Evolutionary conservation across 2,888 invertebrate genomes (phyloP).

Genomic region (Nyleta sp.): DNA sequence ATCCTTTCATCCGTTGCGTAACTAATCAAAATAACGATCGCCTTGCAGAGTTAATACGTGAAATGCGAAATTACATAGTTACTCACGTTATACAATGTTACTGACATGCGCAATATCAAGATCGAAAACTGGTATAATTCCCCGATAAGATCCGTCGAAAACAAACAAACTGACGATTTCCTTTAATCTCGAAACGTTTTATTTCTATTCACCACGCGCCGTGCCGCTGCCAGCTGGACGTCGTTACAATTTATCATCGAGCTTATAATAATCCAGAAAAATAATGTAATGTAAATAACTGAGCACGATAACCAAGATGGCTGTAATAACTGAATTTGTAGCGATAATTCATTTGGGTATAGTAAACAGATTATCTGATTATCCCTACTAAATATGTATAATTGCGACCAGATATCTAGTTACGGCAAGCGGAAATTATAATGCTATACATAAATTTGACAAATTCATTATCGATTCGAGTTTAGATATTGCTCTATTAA

Average conservation of each 20-base stretch:
- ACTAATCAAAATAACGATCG: too few relatives aligned
- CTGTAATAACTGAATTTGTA: slow-evolving; percentile 37
- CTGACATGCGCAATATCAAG: too few relatives aligned
- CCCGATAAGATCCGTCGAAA: not conserved
- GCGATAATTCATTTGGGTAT: slow-evolving; percentile 42
- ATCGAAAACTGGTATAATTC: not conserved
- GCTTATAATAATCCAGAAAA: slow-evolving; percentile 23
- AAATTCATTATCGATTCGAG: slow-evolving; percentile 45
- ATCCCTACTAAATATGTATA: slow-evolving; percentile 52
- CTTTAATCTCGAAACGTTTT: not conserved
- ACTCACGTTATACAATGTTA: too few relatives aligned
- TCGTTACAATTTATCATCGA: not conserved
- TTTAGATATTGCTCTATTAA: slow-evolving; percentile 13
- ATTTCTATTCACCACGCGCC: too few relatives aligned
- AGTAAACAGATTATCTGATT: slow-evolving; percentile 48
- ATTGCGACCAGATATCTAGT: slow-evolving; percentile 47
- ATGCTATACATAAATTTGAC: slow-evolving; percentile 40
- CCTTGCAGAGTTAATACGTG: too few relatives aligned
- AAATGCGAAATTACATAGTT: too few relatives aligned
- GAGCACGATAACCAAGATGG: slow-evolving; percentile 17
- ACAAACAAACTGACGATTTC: not conserved
- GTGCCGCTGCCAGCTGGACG: not conserved
- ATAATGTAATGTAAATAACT: not conserved
- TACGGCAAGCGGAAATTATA: slow-evolving; percentile 46
- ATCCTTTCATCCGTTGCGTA: too few relatives aligned